A percentile compares a stretch with the other conserved stretches of the same genome.
phyloP scores from a whole-genome alignment of 2,888 invertebrate genomes.

The Saturnia japonica region DNA sequence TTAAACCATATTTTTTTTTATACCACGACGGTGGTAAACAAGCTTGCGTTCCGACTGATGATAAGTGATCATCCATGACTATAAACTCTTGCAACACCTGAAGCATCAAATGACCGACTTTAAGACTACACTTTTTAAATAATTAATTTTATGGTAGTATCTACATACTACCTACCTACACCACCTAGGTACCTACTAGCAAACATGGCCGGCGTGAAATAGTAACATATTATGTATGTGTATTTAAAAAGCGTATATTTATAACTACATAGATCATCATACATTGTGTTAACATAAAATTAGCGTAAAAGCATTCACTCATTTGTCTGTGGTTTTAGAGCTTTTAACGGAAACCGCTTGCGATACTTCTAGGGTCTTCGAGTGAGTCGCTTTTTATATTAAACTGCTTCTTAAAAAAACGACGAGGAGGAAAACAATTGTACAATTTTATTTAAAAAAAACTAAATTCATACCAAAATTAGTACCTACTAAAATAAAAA shows the following conservation, averaged over 20 bases:
- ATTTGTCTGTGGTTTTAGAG: not conserved
- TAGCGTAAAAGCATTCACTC: not conserved
- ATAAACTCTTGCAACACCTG: too few relatives aligned
- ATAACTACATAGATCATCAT: not conserved
- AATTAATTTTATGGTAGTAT: too few relatives aligned
- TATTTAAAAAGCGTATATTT: not conserved
- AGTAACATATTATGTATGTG: not conserved
- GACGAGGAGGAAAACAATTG: not conserved
- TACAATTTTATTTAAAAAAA: not conserved
- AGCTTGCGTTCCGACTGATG: too few relatives aligned
- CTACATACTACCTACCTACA: not conserved
- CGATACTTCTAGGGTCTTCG: not conserved
- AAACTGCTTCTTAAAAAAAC: not conserved
- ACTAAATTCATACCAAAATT: too few relatives aligned
- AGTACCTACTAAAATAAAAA: too few relatives aligned
- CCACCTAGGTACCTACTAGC: too few relatives aligned
- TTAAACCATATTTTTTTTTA: too few relatives aligned
- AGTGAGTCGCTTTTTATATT: not conserved
- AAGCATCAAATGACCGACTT: too few relatives aligned
- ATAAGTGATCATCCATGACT: too few relatives aligned
- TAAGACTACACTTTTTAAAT: too few relatives aligned
- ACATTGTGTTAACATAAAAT: constrained; percentile 1
- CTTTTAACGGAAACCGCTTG: not conserved
- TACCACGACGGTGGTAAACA: too few relatives aligned
- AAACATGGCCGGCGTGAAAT: not conserved